Base-by-base conservation (phyloP, 1,140 invertebrate genomes). In the Drosophila sechellia region DNA sequence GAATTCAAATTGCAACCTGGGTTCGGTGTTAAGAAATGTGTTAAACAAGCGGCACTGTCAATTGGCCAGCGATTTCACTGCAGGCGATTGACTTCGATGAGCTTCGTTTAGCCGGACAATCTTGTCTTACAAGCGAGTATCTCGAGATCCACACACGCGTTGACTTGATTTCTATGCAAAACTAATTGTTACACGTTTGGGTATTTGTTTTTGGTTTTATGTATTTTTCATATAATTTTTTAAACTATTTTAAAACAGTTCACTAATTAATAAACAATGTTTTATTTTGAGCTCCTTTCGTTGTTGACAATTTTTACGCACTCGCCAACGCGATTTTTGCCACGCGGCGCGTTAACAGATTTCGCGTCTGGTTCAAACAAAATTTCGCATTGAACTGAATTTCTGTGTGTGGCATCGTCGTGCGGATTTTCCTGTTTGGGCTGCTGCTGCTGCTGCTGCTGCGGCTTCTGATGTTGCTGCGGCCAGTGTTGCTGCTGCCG, bases 311-410 rank as follows among this genome's bases (percentile, higher is more conserved):
- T 43, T 45, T 60, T 45, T 66, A 65, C 71, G 66, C 68, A 42
- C 48, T 66, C 83, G 66, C 27, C 27, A 42, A 39, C 37, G 34
- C 20, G 54, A 76, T 61, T 50, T 57, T 43, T 49, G 46, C 50
- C 48, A 61, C 59, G 65, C 63, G 61, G 72, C 77, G 72, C 77
- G 56, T 60, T 17, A 48, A 81, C 49, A 75, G 48, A 54, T 84
- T 71, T 73, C 65, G 80, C 84, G 85, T 90, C 84, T 89, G 69
- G 46, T 59, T 89, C 77, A 80, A 71, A 80, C 84, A 90, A 79
- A 80, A 89, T 74, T 84, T 89, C 84, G 79, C 79, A 84, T 89
- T 78, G 73, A 89, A 89, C 85, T 89, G 79, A 89, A 84, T 79
- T 89, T 72, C 57, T 75, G 59, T 81, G 61, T 75, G 74, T 78